Evolutionary conservation across 2,888 invertebrate genomes (phyloP).

Genomic region (Bombylius discolor): DNA sequence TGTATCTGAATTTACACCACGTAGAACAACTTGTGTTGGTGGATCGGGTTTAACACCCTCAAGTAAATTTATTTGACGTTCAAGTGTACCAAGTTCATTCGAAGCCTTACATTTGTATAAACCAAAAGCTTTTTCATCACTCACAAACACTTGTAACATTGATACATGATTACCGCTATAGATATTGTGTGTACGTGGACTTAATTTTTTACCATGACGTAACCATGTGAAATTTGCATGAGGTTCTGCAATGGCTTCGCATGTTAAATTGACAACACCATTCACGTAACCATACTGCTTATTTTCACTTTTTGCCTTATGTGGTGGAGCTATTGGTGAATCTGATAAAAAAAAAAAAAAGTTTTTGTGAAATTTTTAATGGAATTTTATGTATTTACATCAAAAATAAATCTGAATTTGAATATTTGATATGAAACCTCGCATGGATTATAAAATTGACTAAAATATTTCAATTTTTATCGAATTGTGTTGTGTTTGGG

Average conservation of each 20-base stretch:
- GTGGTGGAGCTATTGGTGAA: conserved; percentile 29
- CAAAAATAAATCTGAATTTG: too few relatives aligned
- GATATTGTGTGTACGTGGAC: conserved; percentile 26
- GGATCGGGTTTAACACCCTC: conserved; percentile 42
- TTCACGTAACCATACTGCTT: conserved; percentile 35
- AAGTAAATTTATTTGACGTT: conserved; percentile 38
- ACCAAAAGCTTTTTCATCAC: conserved; percentile 34
- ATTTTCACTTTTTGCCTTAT: conserved; percentile 19
- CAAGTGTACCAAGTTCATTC: conserved; percentile 40
- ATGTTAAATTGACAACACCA: conserved; percentile 44
- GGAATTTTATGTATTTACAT: too few relatives aligned
- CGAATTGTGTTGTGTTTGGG: too few relatives aligned
- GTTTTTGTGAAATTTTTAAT: too few relatives aligned
- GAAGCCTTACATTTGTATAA: conserved; percentile 42
- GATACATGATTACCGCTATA: conserved; percentile 28
- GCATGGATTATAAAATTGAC: too few relatives aligned
- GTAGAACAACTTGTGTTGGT: conserved; percentile 33
- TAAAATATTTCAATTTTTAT: too few relatives aligned
- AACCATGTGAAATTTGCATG: conserved; percentile 43
- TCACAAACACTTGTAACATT: conserved; percentile 26
- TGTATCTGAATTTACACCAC: conserved; percentile 35
- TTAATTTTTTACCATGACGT: conserved; percentile 28
- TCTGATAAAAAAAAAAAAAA: conserved; percentile 20
- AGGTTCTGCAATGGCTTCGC: conserved; percentile 44
- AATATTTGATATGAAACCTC: too few relatives aligned